Evolutionary conservation across 2,888 invertebrate genomes (phyloP), one percentile per base, ranked within the genome.

Genomic region (Heliconius sara): DNA sequence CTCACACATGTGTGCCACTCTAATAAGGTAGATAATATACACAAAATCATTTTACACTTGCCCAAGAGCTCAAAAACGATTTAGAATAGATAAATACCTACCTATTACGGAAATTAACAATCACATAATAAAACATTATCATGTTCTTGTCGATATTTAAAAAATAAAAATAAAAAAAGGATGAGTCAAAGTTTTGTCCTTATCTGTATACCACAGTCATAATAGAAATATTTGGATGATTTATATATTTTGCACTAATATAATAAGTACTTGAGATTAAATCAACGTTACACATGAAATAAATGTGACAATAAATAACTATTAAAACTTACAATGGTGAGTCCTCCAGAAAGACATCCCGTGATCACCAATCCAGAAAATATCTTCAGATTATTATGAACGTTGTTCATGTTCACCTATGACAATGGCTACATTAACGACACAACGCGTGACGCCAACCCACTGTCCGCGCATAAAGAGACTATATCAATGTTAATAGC

Each of bases 401-500:
- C 78, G 80, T 78, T 85, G 83, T 85, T 84, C 88, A 90, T 89
- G 81, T 83, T 84, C 70, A 75, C 74, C 73, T 83, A 82, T 81
- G 80, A 79, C 83, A 63, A 80, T 47, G 78, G 5, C 82, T 82
- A 82, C 67, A 77, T 73, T 83, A 80, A 83, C 82, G 82, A 79
- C 81, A 83, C 80, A 87, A 81, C 88, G 88, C 89, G 89, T 88
- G 89, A 89, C 89, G 84, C 84, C 88, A 83, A 82, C 83, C 83
- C 84, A 86, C 84, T 85, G 86, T 83, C 84, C 88, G 86, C 83
- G 85, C 86, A 86, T 86, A 86, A 90, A 90, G 89, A 88, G 88
- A 88, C 86, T 86, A 85, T 85, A 86, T 84, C 85, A 85, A 79
- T 83, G 86, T 89, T 91, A 92, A 91, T 93, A 92, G 88, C 85